A percentile compares a stretch with the other conserved stretches of the same genome.
Conservation (phyloP, 2,797 vertebrate genomes). For the Silurus aristotelis region DNA sequence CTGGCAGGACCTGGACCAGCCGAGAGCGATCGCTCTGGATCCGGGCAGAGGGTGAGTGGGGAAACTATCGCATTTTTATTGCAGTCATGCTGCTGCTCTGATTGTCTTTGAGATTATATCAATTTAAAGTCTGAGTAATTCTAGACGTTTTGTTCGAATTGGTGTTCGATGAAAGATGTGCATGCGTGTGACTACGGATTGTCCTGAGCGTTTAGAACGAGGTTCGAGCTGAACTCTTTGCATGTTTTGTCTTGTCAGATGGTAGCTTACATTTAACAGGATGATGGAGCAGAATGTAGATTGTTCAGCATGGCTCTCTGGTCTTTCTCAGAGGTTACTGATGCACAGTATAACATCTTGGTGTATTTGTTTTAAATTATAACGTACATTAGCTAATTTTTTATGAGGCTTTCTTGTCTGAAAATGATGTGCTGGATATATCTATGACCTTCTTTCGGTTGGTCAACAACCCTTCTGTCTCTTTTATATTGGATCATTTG, state of each 20-base stretch:
- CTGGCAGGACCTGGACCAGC: slow-evolving; percentile 98
- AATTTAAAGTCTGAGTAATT: too few relatives aligned
- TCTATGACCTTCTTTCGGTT: background rate
- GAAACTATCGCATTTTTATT: background rate
- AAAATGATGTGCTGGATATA: background rate
- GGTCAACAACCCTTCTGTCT: too few relatives aligned
- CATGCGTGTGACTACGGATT: too few relatives aligned
- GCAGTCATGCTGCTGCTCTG: background rate
- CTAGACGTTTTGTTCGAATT: too few relatives aligned
- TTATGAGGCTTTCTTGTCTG: background rate
- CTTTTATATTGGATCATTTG: background rate
- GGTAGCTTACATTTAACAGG: slow-evolving; percentile 28
- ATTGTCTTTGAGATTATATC: background rate
- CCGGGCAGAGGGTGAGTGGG: slow-evolving; percentile 89
- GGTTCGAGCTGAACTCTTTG: background rate
- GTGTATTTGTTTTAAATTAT: background rate
- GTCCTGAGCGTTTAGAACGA: slow-evolving; percentile 1
- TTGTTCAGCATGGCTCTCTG: background rate
- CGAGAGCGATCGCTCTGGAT: slow-evolving; percentile 93
- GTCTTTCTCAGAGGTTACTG: background rate
- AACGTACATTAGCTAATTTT: too few relatives aligned
- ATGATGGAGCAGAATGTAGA: background rate
- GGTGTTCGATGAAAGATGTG: background rate
- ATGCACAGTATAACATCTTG: background rate
- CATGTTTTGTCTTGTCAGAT: slow-evolving; percentile 41